Percentiles rank a stretch among this genome's conserved stretches.
These are phyloP conservation scores for Poeciliopsis paucimaculata DNA, from an alignment of 2,797 vertebrate species.

Conservation along the genomic window DNA sequence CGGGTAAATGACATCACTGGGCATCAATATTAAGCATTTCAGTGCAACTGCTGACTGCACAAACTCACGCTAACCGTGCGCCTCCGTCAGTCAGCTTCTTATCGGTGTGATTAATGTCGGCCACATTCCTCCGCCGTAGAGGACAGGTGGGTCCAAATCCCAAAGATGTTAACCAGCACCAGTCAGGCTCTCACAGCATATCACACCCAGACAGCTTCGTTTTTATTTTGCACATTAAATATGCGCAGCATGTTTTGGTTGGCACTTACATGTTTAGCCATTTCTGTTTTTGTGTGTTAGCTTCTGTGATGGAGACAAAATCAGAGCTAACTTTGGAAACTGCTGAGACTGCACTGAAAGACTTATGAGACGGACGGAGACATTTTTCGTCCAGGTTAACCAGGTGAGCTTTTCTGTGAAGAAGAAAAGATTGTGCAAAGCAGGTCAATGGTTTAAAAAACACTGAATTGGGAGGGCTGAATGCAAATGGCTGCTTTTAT, in stretches of 20 bases:
- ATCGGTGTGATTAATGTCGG: conserved; percentile 61
- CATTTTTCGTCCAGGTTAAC: not conserved
- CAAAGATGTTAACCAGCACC: conserved; percentile 46
- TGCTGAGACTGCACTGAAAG: conserved; percentile 32
- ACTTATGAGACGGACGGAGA: not conserved
- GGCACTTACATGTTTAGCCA: conserved; percentile 41
- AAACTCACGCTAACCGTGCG: conserved; percentile 24
- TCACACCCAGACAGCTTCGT: conserved; percentile 9
- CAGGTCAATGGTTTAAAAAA: not conserved
- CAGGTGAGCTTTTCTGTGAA: not conserved
- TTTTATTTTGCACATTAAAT: not conserved
- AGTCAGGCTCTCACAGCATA: conserved; percentile 23
- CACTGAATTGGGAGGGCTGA: not conserved
- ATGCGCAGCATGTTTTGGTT: conserved; percentile 39
- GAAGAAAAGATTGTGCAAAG: not conserved
- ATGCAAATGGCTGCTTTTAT: not conserved
- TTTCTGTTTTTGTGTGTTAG: conserved; percentile 45
- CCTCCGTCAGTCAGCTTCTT: conserved; percentile 35
- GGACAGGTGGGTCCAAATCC: conserved; percentile 48
- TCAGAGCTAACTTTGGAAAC: conserved; percentile 26
- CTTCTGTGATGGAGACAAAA: conserved; percentile 54
- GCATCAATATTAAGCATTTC: not conserved
- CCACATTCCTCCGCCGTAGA: conserved; percentile 29
- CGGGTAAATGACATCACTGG: not conserved
- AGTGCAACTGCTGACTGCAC: conserved; percentile 25